Evolutionary conservation across 2,113 vertebrate species (phyloP).

Genomic region (Hiodon alosoides): DNA sequence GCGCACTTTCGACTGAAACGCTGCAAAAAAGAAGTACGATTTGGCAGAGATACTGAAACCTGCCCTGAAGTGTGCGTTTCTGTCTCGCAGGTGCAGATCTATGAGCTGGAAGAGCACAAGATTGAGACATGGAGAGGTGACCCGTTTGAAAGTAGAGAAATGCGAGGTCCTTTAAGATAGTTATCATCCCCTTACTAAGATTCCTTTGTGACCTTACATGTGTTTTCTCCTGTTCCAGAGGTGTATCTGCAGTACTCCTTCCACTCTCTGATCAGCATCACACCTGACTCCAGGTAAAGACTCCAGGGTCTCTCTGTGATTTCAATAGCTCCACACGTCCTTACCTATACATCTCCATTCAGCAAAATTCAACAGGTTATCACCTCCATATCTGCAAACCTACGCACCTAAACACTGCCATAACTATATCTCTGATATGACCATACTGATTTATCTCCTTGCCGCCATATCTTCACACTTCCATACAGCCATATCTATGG

Average conservation of each 20-base stretch:
- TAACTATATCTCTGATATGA: too few relatives aligned
- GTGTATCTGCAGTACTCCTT: conserved; percentile 80
- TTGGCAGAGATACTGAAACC: neutral
- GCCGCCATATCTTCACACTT: too few relatives aligned
- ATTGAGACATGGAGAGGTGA: conserved; percentile 98
- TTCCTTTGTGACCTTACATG: conserved; percentile 2
- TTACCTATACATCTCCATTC: too few relatives aligned
- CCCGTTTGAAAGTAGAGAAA: conserved; percentile 57
- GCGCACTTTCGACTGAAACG: neutral
- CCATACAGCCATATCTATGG: too few relatives aligned
- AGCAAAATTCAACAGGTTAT: too few relatives aligned
- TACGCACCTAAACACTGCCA: too few relatives aligned
- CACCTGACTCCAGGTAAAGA: conserved; percentile 78
- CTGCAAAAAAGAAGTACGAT: neutral
- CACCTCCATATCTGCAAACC: too few relatives aligned
- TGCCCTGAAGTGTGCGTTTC: neutral
- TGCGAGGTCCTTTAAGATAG: conserved; percentile 12
- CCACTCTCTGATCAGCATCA: conserved; percentile 78
- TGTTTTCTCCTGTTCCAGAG: conserved; percentile 60
- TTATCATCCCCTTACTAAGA: conserved; percentile 8
- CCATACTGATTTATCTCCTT: too few relatives aligned
- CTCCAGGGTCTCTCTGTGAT: too few relatives aligned
- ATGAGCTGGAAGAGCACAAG: conserved; percentile 89
- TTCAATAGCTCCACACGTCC: too few relatives aligned
- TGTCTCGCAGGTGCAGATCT: conserved; percentile 85